phyloP scores from a whole-genome alignment of 2,797 vertebrate species.

The Myotis daubentonii region DNA sequence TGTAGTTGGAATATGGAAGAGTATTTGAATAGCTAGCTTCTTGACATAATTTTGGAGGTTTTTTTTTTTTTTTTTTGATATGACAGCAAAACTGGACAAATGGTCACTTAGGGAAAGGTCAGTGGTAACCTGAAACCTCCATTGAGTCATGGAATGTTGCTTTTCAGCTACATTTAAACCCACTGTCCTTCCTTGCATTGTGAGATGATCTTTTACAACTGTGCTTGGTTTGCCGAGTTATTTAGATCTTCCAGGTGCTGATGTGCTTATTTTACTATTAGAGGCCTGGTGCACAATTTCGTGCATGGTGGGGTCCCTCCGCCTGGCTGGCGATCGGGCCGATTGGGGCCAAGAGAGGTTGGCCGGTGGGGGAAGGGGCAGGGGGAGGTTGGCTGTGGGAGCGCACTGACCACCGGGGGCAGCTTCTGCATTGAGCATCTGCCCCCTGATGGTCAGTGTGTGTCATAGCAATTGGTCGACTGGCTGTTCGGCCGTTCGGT shows the following conservation, averaged over 20 bases:
- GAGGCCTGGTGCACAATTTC: too few relatives aligned
- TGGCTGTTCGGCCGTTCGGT: too few relatives aligned
- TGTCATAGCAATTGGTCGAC: too few relatives aligned
- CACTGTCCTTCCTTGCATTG: background rate
- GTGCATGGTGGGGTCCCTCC: too few relatives aligned
- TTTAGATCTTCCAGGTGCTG: background rate
- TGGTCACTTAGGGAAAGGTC: background rate
- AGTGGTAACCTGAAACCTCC: too few relatives aligned
- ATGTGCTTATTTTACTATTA: background rate
- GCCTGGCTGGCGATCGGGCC: too few relatives aligned
- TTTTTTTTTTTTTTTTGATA: background rate
- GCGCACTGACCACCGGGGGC: too few relatives aligned
- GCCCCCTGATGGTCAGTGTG: too few relatives aligned
- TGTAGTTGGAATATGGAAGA: background rate
- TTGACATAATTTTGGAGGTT: background rate
- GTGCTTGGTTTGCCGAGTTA: background rate
- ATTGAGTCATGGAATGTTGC: background rate
- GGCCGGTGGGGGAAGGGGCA: too few relatives aligned
- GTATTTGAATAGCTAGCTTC: background rate
- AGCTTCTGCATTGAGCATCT: too few relatives aligned
- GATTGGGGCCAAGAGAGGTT: too few relatives aligned
- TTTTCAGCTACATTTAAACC: background rate
- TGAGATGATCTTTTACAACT: background rate
- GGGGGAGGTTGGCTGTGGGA: too few relatives aligned
- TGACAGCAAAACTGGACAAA: background rate